Evolutionary conservation across 53 echinoderm and acorn worm genomes (phyloP), one percentile per base, ranked within the genome.

Genomic region (Actinopyga echinites): DNA sequence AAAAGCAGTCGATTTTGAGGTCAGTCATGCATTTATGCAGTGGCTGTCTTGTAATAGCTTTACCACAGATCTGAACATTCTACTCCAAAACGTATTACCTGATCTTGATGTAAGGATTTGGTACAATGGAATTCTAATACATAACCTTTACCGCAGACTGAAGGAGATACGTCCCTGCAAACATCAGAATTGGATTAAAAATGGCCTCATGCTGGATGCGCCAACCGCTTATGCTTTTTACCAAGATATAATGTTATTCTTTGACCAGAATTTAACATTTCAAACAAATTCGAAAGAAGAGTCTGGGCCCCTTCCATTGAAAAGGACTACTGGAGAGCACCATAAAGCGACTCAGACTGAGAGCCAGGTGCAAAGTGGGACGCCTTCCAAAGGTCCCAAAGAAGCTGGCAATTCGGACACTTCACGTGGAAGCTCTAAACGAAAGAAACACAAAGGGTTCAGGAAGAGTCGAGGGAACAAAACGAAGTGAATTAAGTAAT

Each of bases 111-210:
- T 89, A 44, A 74, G 90, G 5, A 59, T 91, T 38, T 63, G 93
- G 65, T 96, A 85, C 90, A 89, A 88, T 75, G 96, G 96, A 36
- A 78, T 87, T 10, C 54, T 89, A 29, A 68, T 90, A 57, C 95
- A 95, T 73, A 88, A 87, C 30, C 29, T 95, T 53, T 90, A 86
- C 68, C 13, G 25, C n/a, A 38, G 66, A 17, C 82, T 95, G 8
- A 83, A 56, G 0, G 83, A 81, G 10, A 11, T 30, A 30, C 33
- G 29, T 54, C 31, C 31, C 2, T 37, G 26, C 32, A 22, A 4
- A 5, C 75, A 85, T 44, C 59, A 74, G 37, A 32, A 37, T 32
- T 74, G 74, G 74, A 37, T 85, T 22, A 38, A 74, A 7, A 23
- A 40, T 13, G 6, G 44, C 28, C 74, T 84, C 34, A 15, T 74